Conservation (phyloP, 2,888 invertebrate genomes). For the Cheilosia grossa region DNA sequence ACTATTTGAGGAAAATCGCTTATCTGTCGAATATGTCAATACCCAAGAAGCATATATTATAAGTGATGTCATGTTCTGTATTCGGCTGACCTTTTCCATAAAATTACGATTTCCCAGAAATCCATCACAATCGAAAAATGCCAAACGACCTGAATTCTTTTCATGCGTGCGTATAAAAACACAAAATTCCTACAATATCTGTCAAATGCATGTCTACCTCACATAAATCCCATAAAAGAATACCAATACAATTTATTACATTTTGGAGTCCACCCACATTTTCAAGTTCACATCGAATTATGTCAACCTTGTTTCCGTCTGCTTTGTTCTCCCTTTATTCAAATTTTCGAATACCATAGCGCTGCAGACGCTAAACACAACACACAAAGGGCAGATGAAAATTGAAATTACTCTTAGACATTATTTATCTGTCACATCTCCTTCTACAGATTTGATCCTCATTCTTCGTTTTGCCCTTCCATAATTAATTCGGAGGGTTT, state of each 20-base stretch:
- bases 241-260: slow-evolving; percentile 25
- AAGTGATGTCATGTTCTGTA: no score
- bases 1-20: no score
- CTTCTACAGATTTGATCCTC: slow-evolving; percentile 35
- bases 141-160: background rate
- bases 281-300: slow-evolving; percentile 59
- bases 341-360: slow-evolving; percentile 37
- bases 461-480: slow-evolving; percentile 28
- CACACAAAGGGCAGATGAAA: slow-evolving; percentile 9
- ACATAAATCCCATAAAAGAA: slow-evolving; percentile 26
- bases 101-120: background rate
- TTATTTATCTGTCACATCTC: slow-evolving; percentile 10
- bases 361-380: background rate
- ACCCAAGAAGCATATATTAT: no score
- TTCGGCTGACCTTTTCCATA: background rate
- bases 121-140: background rate
- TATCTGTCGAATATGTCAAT: no score
- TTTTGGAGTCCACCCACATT: slow-evolving; percentile 22
- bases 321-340: slow-evolving; percentile 6
- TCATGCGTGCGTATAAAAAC: background rate
- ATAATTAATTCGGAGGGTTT: slow-evolving; percentile 29
- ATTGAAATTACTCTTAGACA: slow-evolving; percentile 10
- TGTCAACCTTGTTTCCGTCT: slow-evolving; percentile 50
- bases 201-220: slow-evolving; percentile 33
- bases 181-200: slow-evolving; percentile 30